phyloP scores from a whole-genome alignment of 2,113 vertebrate species.

The Phalacrocorax carbo region DNA sequence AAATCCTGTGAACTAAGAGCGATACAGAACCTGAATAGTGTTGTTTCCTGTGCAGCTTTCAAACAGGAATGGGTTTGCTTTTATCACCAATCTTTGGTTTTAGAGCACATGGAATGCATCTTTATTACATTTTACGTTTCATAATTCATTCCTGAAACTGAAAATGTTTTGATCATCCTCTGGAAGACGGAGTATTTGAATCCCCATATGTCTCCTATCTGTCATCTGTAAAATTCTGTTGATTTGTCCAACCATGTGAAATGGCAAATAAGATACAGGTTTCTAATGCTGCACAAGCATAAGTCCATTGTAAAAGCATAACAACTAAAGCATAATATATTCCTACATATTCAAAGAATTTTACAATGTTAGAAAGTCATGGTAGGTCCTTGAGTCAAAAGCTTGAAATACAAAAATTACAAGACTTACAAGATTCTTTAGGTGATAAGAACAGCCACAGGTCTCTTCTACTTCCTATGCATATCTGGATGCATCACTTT shows the following conservation, averaged over 20 bases:
- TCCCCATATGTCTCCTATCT: not conserved
- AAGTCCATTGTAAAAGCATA: not conserved
- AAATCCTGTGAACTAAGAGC: not conserved
- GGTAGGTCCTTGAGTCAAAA: not conserved
- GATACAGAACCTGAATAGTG: not conserved
- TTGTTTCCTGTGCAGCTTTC: not conserved
- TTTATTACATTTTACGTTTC: not conserved
- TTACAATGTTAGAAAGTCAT: not conserved
- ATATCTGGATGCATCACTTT: not conserved
- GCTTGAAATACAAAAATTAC: not conserved
- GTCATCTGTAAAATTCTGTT: not conserved
- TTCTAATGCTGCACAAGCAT: not conserved
- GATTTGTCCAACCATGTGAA: not conserved
- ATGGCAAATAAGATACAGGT: not conserved
- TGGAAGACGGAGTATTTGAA: not conserved
- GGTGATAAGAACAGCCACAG: not conserved
- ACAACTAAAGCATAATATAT: not conserved
- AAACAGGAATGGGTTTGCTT: not conserved
- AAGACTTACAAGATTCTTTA: not conserved
- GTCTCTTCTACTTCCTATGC: not conserved
- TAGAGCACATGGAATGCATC: not conserved
- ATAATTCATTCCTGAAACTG: not conserved
- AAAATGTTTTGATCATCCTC: not conserved
- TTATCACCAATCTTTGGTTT: not conserved
- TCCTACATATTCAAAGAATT: not conserved